A percentile compares a stretch with the other conserved stretches of the same genome.
These are phyloP conservation scores for Syndactyla subalaris DNA, from an alignment of 2,797 vertebrate species.

Conservation along the genomic window DNA sequence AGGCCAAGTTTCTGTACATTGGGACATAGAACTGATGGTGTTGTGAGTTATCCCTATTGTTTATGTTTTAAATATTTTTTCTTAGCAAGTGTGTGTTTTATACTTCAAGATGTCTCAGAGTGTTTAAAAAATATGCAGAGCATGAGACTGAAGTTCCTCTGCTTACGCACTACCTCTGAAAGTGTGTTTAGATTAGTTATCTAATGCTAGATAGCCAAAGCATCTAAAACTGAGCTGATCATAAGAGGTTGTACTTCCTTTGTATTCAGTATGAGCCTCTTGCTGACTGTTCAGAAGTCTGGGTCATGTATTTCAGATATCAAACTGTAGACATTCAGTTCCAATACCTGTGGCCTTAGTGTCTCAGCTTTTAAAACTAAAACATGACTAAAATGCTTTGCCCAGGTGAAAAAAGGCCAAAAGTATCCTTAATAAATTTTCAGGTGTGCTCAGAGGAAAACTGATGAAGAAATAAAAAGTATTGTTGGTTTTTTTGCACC, in stretches of 20 bases:
- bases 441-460: background rate
- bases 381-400: background rate
- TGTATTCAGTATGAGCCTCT: background rate
- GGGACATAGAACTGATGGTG: background rate
- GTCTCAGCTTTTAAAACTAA: background rate
- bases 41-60: background rate
- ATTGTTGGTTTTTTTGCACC: background rate
- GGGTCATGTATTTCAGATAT: background rate
- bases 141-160: background rate
- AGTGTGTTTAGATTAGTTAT: background rate
- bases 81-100: background rate
- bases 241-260: background rate
- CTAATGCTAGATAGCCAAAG: background rate
- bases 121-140: background rate
- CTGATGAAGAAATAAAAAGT: background rate
- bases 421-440: background rate
- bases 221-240: background rate
- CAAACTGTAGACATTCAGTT: background rate
- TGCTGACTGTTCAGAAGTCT: background rate
- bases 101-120: background rate
- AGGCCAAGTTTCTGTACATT: background rate
- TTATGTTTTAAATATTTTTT: background rate
- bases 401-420: background rate
- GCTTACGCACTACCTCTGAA: background rate
- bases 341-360: background rate